A percentile compares a stretch with the other conserved stretches of the same genome.
phyloP scores from a whole-genome alignment of 2,797 vertebrate species.

The Rhabdomys pumilio region DNA sequence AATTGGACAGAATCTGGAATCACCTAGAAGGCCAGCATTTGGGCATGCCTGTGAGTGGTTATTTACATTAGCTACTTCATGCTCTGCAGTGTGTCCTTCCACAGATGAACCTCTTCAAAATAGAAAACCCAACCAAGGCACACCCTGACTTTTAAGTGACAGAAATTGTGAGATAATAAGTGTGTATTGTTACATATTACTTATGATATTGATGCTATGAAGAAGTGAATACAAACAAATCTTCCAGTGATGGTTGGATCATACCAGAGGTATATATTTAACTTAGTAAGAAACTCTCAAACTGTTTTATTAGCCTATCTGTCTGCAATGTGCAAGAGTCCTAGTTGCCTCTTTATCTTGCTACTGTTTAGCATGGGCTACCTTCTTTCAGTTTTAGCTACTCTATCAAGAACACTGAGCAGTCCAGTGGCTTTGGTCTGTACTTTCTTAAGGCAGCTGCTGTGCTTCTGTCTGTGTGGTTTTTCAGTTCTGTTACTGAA shows the following conservation, averaged over 20 bases:
- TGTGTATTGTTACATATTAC: not conserved
- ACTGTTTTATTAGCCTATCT: slow-evolving; percentile 14
- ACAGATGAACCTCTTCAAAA: not conserved
- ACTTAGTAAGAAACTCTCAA: slow-evolving; percentile 35
- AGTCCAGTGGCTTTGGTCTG: not conserved
- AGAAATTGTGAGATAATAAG: not conserved
- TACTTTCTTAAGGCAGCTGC: not conserved
- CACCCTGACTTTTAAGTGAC: not conserved
- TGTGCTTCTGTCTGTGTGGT: not conserved
- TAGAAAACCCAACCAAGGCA: slow-evolving; percentile 18
- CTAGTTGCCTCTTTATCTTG: not conserved
- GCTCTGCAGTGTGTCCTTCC: slow-evolving; percentile 19
- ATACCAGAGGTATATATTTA: not conserved
- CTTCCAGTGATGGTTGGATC: not conserved
- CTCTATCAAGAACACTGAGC: not conserved
- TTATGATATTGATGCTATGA: not conserved
- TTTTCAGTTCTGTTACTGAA: not conserved
- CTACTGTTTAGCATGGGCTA: not conserved
- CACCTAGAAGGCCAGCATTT: not conserved
- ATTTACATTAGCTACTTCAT: not conserved
- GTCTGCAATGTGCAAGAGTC: not conserved
- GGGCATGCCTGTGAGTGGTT: not conserved
- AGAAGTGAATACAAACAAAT: not conserved
- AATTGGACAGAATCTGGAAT: not conserved
- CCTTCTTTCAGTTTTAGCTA: not conserved